phyloP scores from a whole-genome alignment of 1,140 invertebrate species.

The Stenopsyche tienmushanensis region DNA sequence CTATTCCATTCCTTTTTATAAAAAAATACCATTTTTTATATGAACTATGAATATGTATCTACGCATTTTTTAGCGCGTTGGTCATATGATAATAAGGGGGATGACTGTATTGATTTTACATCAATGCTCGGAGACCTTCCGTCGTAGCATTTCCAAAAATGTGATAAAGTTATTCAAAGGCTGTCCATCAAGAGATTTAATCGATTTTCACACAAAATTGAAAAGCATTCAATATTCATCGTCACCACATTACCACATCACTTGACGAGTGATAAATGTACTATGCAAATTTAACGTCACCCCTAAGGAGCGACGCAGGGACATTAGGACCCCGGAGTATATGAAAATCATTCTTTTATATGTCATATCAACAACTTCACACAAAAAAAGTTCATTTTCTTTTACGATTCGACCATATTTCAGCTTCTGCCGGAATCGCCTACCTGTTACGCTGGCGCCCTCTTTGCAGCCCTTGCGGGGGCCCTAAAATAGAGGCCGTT shows the following conservation, averaged over 20 bases:
- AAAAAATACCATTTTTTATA: too few species aligned
- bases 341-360: neutral
- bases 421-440: slow-evolving; percentile 2
- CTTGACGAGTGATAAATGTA: neutral
- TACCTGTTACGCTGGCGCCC: slow-evolving; percentile 20
- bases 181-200: too few species aligned
- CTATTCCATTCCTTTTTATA: too few species aligned
- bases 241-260: neutral
- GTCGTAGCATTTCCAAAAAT: too few species aligned
- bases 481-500: neutral
- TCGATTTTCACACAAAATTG: neutral
- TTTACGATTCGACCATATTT: slow-evolving; percentile 24
- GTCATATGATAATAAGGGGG: too few species aligned
- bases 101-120: too few species aligned
- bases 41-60: too few species aligned
- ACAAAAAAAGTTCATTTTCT: slow-evolving; percentile 23
- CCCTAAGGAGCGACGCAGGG: neutral
- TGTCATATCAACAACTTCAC: neutral
- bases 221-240: neutral
- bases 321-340: neutral
- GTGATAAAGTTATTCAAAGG: too few species aligned
- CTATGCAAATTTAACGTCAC: neutral
- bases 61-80: too few species aligned
- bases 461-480: neutral
- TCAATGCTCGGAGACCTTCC: too few species aligned